Base-by-base conservation (phyloP, 2,888 invertebrate species). In the Drosophila quinaria region DNA sequence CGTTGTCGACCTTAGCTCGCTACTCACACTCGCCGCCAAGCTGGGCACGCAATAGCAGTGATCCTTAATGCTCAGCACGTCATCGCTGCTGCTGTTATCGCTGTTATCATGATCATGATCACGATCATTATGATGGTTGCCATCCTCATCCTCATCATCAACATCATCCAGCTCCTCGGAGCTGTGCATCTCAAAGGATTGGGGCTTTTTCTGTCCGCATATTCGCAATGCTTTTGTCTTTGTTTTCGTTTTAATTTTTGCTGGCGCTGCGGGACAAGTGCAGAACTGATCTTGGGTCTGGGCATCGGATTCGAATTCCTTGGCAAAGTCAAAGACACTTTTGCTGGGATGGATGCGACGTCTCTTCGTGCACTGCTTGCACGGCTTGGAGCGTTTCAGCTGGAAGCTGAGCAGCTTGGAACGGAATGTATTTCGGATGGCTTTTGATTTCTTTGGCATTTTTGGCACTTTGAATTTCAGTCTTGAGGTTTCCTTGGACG, bases 1-100 rank as follows among this genome's bases (percentile, higher is more conserved):
- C 15, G 58, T 59, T 13, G 4, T 55, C 15, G 58, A 63, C 41
- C 72, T 49, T 41, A 37, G 62, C 69, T 19, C 76, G 59, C 73
- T 91, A 92, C 92, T 92, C 92, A 92, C 92, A 89, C 90, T 92
- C 85, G 87, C 90, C 80, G 92, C 91, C 87, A 92, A 81, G 79
- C 89, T 92, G 70, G 91, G 90, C 70, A 92, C 91, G 72, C 91
- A 90, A 80, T 91, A 92, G 80, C 90, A 91, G 77, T 92, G 93
- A 69, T 92, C 92, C 85, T 91, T 92, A 41, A 91, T 87, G 62
- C 90, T 91, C 47, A 92, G 85, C 56, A 89, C 80, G 77, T 92
- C 92, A 42, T 92, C 92, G 59, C 82, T 85, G 73, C 70, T 80
- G 70, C 84, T 82, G 29, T 90, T 90, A n/a, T 81, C 87, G 15